phyloP scores from a whole-genome alignment of 2,888 invertebrate species.

The Pristionchus arcanus region DNA sequence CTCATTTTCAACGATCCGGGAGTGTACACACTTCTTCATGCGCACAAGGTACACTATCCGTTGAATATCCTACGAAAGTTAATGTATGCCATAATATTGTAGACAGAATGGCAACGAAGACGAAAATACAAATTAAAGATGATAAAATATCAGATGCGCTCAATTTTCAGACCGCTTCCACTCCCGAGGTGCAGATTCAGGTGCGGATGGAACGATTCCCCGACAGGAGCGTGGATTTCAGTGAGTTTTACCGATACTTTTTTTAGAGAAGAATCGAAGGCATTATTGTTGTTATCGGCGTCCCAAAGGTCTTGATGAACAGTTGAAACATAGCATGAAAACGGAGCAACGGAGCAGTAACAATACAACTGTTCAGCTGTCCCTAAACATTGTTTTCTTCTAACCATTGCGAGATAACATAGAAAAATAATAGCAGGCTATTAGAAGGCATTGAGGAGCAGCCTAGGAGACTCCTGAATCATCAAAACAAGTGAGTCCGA shows the following conservation, averaged over 20 bases:
- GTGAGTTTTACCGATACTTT: slow-evolving; percentile 59
- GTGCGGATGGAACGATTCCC: slow-evolving; percentile 74
- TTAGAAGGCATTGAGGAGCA: not conserved
- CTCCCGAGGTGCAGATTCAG: slow-evolving; percentile 74
- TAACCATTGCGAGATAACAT: too few relatives aligned
- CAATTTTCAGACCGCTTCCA: slow-evolving; percentile 60
- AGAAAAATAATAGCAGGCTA: not conserved
- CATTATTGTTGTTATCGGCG: not conserved
- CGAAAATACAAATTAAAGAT: too few relatives aligned
- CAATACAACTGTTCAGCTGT: too few relatives aligned
- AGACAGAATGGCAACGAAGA: too few relatives aligned
- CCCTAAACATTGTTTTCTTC: too few relatives aligned
- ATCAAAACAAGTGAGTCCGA: not conserved
- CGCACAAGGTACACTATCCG: slow-evolving; percentile 60
- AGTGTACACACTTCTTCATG: slow-evolving; percentile 88
- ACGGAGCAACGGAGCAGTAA: too few relatives aligned
- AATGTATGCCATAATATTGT: too few relatives aligned
- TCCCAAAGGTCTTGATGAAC: not conserved
- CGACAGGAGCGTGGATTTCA: slow-evolving; percentile 74
- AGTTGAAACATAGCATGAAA: not conserved
- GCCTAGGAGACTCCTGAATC: not conserved
- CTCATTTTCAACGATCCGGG: slow-evolving; percentile 94
- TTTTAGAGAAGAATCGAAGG: not conserved
- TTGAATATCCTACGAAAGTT: not conserved
- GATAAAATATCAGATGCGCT: too few relatives aligned